A percentile compares a stretch with the other conserved stretches of the same genome.
These are phyloP conservation scores for Acutogordius australiensis DNA, from an alignment of 2,888 invertebrate species.

Conservation along the genomic window DNA sequence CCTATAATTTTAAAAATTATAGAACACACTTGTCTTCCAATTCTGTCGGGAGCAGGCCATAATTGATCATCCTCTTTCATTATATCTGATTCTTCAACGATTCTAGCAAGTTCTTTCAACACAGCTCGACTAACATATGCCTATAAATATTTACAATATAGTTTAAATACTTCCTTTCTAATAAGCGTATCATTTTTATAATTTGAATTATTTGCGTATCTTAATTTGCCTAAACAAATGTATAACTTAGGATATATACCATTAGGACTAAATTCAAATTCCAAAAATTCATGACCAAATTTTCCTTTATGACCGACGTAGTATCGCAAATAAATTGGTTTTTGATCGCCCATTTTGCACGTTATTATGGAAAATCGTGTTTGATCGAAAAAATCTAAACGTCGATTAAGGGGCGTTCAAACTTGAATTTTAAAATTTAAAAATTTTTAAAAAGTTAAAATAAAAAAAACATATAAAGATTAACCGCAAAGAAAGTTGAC, in stretches of 20 bases:
- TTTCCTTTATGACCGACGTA: constrained; percentile 98
- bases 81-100: constrained; percentile 82
- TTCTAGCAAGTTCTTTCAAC: constrained; percentile 77
- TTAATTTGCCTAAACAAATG: constrained; percentile 41
- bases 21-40: constrained; percentile 29
- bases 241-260: constrained; percentile 21
- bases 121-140: constrained; percentile 84
- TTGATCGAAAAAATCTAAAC: too few relatives aligned
- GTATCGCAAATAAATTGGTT: constrained; percentile 66
- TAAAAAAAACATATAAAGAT: too few relatives aligned
- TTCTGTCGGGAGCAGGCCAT: constrained; percentile 36
- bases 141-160: constrained; percentile 21
- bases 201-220: constrained; percentile 98
- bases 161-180: constrained; percentile 53
- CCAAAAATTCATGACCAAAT: constrained; percentile 94
- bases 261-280: constrained; percentile 93
- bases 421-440: too few relatives aligned
- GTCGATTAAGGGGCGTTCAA: too few relatives aligned
- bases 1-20: constrained; percentile 29
- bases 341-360: too few relatives aligned
- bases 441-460: too few relatives aligned
- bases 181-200: constrained; percentile 99
- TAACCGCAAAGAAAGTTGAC: too few relatives aligned
- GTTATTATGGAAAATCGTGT: too few relatives aligned
- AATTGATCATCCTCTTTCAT: constrained; percentile 29